Evolutionary conservation across 2,888 invertebrate genomes (phyloP), one percentile per base, ranked within the genome.

Genomic region (Elegia similella): DNA sequence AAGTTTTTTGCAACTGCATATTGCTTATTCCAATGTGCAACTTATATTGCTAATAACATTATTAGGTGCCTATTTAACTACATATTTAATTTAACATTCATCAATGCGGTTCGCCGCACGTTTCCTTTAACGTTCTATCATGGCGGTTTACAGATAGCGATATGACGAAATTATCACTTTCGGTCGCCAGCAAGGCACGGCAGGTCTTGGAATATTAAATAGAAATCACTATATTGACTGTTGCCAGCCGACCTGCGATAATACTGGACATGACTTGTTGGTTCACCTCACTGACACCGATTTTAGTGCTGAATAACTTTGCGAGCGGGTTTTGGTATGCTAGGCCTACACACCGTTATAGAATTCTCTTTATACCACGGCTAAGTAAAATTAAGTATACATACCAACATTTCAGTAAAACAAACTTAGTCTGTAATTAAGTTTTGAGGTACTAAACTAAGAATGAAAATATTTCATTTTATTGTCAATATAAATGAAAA

Each of bases 121-220:
- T 50, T 62, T 64, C 64, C 63, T 67, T 65, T 64, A 60, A 63
- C 62, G 63, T 65, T 70, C 75, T 76, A 78, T 77, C 74, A 66
- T 63, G 68, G 66, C 61, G 69, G 72, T 72, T 72, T 66, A 68
- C 61, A 62, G 73, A 78, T 76, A 78, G 75, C 69, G 67, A 72
- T 68, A 69, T 67, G 65, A 70, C 56, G 65, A 68, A 70, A 67
- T 67, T 72, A 74, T 73, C 70, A 58, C 60, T 58, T 59, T 57
- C 55, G 56, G 57, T 57, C 58, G 52, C 58, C 57, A 61, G 59
- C n/a, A 48, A 52, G 59, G 60, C 10, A 3, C 38, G n/a, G 57
- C 57, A 43, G 56, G 57, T 57, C 50, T 60, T 32, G 52, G 52
- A 10, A 56, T 60, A 55, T 59, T 59, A 43, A 63, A 62, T 59